Conservation (phyloP, 1,140 invertebrate genomes). For the Trypoxylus dichotomus region DNA sequence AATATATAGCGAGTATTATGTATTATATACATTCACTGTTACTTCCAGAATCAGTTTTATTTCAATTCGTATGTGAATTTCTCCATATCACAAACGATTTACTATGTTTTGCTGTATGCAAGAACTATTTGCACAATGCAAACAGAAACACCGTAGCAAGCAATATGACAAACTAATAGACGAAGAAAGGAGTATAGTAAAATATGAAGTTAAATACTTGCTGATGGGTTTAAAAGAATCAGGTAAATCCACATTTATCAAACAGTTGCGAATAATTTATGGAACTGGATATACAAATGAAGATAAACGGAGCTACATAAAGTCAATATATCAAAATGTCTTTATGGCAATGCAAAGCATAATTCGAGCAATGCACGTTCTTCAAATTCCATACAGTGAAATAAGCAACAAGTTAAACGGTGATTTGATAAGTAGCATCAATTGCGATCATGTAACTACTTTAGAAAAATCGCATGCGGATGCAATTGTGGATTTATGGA, state of each 20-base stretch:
- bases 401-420: background rate
- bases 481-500: background rate
- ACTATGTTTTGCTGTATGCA: background rate
- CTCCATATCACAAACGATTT: too few relatives aligned
- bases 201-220: background rate
- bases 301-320: background rate
- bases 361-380: background rate
- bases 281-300: background rate
- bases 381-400: background rate
- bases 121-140: background rate
- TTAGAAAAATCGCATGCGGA: background rate
- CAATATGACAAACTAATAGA: background rate
- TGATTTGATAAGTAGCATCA: background rate
- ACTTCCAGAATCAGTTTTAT: too few relatives aligned
- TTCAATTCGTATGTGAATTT: too few relatives aligned
- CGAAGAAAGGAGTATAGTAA: background rate
- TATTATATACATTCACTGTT: too few relatives aligned
- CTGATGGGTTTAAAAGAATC: background rate
- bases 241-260: background rate
- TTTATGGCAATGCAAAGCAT: background rate
- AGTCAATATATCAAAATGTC: background rate
- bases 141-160: background rate
- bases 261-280: conserved; percentile 16
- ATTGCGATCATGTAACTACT: background rate
- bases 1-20: too few relatives aligned